Evolutionary conservation across 64 coral and sea anemone species (phyloP).

Genomic region (Acropora yongei): DNA sequence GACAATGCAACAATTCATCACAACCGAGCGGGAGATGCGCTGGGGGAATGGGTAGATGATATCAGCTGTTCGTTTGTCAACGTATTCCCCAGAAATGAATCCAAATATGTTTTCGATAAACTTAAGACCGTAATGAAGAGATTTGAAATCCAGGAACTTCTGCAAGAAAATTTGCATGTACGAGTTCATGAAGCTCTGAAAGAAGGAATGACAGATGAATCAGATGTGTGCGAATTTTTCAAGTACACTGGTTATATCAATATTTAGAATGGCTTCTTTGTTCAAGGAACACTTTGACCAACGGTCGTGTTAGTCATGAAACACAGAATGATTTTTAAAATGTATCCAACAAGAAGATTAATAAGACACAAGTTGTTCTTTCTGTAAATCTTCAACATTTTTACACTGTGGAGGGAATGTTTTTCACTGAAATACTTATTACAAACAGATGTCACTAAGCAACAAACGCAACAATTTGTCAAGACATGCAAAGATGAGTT

Average conservation of each 20-base stretch:
- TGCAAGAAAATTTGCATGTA: slow-evolving; percentile 46
- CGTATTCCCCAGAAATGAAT: too few relatives aligned
- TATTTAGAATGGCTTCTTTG: background rate
- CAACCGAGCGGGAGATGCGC: slow-evolving; percentile 1
- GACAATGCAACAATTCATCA: slow-evolving; percentile 19
- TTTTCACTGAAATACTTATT: too few relatives aligned
- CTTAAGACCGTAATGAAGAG: slow-evolving; percentile 44
- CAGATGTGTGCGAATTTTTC: slow-evolving; percentile 19
- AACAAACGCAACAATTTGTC: background rate
- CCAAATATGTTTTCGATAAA: slow-evolving; percentile 53
- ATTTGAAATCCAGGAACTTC: slow-evolving; percentile 56
- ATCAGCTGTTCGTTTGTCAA: background rate
- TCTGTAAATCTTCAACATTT: too few relatives aligned
- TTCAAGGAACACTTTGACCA: too few relatives aligned
- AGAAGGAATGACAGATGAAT: slow-evolving; percentile 24
- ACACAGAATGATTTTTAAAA: too few relatives aligned
- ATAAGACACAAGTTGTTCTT: too few relatives aligned
- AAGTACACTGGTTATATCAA: slow-evolving; percentile 47
- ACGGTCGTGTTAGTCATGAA: too few relatives aligned
- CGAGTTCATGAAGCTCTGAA: slow-evolving; percentile 42
- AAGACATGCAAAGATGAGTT: background rate
- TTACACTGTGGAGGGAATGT: too few relatives aligned
- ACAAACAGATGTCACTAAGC: too few relatives aligned
- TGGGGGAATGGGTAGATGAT: slow-evolving; percentile 33
- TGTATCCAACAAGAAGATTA: too few relatives aligned